phyloP scores from a whole-genome alignment of 2,888 invertebrate species.

The Nemurella pictetii region DNA sequence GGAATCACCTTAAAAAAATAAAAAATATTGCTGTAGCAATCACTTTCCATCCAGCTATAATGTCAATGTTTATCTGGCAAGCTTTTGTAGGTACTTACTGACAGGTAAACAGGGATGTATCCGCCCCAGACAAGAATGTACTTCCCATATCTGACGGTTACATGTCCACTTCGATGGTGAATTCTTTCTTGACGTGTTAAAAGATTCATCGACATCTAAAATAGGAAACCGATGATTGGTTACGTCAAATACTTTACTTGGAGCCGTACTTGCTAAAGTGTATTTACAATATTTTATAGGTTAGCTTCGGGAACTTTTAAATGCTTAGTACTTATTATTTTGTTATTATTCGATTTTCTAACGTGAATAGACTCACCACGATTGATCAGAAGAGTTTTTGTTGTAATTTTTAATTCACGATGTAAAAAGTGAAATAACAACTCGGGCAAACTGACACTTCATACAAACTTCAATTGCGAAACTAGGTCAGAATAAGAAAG shows the following conservation, averaged over 20 bases:
- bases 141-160: constrained; percentile 44
- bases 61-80: no score
- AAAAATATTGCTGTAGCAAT: not conserved
- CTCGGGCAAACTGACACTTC: no score
- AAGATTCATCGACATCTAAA: constrained; percentile 2
- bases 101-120: constrained; percentile 37
- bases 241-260: no score
- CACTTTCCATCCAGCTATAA: not conserved
- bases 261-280: no score
- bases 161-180: constrained; percentile 44
- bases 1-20: not conserved
- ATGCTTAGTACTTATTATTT: no score
- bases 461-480: no score
- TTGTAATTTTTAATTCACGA: no score
- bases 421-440: no score
- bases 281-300: not conserved
- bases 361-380: no score
- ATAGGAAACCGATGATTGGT: not conserved
- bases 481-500: no score
- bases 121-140: constrained; percentile 46
- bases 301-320: not conserved
- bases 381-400: no score
- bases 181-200: constrained; percentile 32
- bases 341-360: no score
- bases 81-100: constrained; percentile 43